Base-by-base conservation (phyloP, 2,888 invertebrate genomes). In the Caenorhabditis becei region DNA sequence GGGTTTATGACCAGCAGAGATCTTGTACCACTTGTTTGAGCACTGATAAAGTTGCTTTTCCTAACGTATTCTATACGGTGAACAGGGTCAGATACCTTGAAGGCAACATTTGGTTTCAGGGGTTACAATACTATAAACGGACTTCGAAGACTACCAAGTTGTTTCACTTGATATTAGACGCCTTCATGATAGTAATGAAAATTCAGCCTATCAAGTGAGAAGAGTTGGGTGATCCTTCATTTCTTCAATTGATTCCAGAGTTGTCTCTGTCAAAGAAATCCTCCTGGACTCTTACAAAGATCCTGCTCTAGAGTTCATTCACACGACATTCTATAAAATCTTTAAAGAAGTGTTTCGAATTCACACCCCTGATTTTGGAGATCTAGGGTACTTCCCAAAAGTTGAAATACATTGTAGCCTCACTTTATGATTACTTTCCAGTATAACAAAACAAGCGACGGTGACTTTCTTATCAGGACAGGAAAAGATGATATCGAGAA, bases 381-480 rank as follows among this genome's bases (percentile, higher is more conserved):
- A 62, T 4, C n/a, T 63, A 2, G 56, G 58, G 14, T 59, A 59
- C 10, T 51, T 59, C 10, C 53, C 61, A 11, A 53, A 54, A 7
- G 65, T 66, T 1, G 23, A 23, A 44, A 61, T 75, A 66, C 53
- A 66, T n/a, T 51, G 59, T 61, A 66, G 59, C 26, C 24, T 8
- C 1, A 26, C 24, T 26, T 62, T 8, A 63, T 56, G 35, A 56
- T 47, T 44, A 66, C 51, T 41, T 41, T 66, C 32, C 66, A 75
- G 66, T 66, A 61, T 28, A 66, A 67, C 51, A 51, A 61, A 61
- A 61, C 53, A 58, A 35, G 53, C 41, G 65, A 75, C 54, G 66
- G 44, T 66, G 65, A 74, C 41, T 74, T 59, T 41, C 37, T 75
- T 66, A 66, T 75, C 75, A 67, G 7, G 28, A 75, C 75, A 5